Evolutionary conservation across 2,113 vertebrate species (phyloP).

Genomic region (Sinocyclocheilus anshuiensis): DNA sequence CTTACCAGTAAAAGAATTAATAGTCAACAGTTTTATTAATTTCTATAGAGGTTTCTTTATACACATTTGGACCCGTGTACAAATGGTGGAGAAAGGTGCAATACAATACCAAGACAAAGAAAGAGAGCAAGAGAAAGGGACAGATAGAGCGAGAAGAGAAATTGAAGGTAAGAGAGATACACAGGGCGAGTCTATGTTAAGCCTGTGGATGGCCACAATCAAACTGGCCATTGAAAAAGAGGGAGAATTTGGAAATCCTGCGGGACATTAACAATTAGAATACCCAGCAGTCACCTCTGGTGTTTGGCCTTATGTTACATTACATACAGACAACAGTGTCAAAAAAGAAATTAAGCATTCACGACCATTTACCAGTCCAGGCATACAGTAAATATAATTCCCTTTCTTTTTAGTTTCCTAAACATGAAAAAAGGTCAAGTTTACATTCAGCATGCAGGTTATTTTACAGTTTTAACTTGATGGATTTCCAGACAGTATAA

Average conservation of each 20-base stretch:
- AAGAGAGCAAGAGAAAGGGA: slow-evolving; percentile 19
- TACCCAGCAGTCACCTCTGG: slow-evolving; percentile 4
- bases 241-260: neutral
- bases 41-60: slow-evolving; percentile 48
- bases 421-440: slow-evolving; percentile 5
- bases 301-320: neutral
- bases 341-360: slow-evolving; percentile 2
- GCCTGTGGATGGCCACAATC: slow-evolving; percentile 8
- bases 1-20: slow-evolving; percentile 5
- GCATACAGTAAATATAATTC: neutral
- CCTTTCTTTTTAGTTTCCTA: slow-evolving; percentile 12
- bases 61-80: slow-evolving; percentile 36
- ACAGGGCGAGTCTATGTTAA: slow-evolving; percentile 19
- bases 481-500: neutral
- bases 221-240: slow-evolving; percentile 12
- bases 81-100: slow-evolving; percentile 40
- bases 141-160: neutral
- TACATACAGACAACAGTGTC: slow-evolving; percentile 17
- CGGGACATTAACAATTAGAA: neutral
- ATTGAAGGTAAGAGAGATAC: neutral
- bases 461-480: neutral
- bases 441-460: slow-evolving; percentile 34
- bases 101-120: slow-evolving; percentile 28
- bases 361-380: neutral
- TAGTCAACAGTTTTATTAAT: slow-evolving; percentile 53